Evolutionary conservation across 2,113 vertebrate species (phyloP).

Genomic region (Aplodontia rufa): DNA sequence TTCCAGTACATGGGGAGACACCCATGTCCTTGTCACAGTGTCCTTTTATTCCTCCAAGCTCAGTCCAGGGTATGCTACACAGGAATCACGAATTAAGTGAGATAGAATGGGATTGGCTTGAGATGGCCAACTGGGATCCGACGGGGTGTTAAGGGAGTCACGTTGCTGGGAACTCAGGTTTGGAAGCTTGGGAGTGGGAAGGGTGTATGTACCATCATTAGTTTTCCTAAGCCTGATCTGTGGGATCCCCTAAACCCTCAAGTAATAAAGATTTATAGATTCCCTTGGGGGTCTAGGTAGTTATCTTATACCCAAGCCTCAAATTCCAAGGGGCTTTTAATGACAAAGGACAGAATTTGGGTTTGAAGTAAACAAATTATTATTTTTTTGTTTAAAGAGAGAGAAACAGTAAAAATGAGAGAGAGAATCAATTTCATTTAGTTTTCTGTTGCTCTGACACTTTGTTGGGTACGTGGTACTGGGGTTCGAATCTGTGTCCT

Average conservation of each 20-base stretch:
- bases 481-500: too few relatives aligned
- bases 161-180: neutral
- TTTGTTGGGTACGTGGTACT: too few relatives aligned
- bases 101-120: neutral
- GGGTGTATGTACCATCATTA: neutral
- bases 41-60: neutral
- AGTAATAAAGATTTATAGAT: neutral
- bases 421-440: too few relatives aligned
- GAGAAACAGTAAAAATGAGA: too few relatives aligned
- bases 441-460: too few relatives aligned
- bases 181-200: neutral
- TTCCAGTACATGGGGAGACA: neutral
- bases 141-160: too few relatives aligned
- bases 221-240: neutral
- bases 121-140: neutral
- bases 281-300: neutral
- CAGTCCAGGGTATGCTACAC: neutral
- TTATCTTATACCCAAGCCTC: neutral
- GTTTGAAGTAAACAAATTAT: constrained; percentile 19
- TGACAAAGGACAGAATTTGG: neutral
- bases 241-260: neutral
- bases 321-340: neutral
- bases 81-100: neutral
- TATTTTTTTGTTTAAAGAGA: too few relatives aligned
- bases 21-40: neutral